Evolutionary conservation across 64 coral and sea anemone genomes (phyloP), one percentile per base, ranked within the genome.

Genomic region (Catalaphyllia jardinei): DNA sequence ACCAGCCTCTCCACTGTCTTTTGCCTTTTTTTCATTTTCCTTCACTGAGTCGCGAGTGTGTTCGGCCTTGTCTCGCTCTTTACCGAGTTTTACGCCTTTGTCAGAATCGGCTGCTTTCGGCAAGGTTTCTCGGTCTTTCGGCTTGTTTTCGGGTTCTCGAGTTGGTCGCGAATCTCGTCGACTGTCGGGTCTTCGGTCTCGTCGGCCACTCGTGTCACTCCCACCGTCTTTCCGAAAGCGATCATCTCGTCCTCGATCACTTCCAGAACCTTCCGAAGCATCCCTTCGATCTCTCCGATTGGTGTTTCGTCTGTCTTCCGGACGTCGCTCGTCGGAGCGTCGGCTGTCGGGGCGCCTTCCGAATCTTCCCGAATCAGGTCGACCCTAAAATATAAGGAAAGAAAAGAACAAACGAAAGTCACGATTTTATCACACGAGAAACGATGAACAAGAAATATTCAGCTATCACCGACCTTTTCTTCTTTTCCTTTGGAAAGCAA

Each of bases 321-420:
- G 17, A 74, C 94, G 91, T 64, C 90, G 80, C 55, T 86, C 86
- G 13, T 92, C 94, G 30, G 81, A 67, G 10, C 94, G 91, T 87
- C 94, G 38, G 30, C 67, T 86, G 29, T 96, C 94, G 8, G 67
- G 62, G 8, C 94, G 79, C 62, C 75, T 87, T 69, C 83, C 90
- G 28, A 83, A 52, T 33, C 94, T 92, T 71, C 89, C 80, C 6
- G 91, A 96, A 16, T 96, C 91, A 8, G 94, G 91, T 76, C 82
- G 82, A 80, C 80, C 87, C 94, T 96, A 57, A 31, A 11, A 67
- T 52, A 67, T 38, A 7, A 61, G 38, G 20, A 31, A 63, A 51
- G 29, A 19, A n/a, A 20, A 72, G 14, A 31, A 49, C 30, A 15
- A 35, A 57, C 10, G 15, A 57, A 57, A 57, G 54, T 14, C 54